phyloP scores from a whole-genome alignment of 2,888 invertebrate genomes.

The Netelia fuscicornis region DNA sequence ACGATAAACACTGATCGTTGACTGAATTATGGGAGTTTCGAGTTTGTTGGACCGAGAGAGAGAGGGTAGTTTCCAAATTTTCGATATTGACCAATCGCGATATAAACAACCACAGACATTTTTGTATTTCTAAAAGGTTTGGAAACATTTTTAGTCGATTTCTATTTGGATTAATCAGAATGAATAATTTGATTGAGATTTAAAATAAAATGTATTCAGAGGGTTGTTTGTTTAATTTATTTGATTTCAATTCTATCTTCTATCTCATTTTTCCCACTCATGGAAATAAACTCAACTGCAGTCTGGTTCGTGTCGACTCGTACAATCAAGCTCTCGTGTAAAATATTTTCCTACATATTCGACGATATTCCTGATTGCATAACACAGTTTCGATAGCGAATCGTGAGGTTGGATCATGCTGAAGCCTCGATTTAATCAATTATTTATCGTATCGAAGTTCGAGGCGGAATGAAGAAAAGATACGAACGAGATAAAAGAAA shows the following conservation, averaged over 20 bases:
- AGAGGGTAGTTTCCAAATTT: too few species aligned
- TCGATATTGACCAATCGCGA: too few species aligned
- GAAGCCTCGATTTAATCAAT: conserved; percentile 1
- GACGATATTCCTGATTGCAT: conserved; percentile 23
- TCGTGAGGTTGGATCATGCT: conserved; percentile 12
- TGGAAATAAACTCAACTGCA: conserved; percentile 12
- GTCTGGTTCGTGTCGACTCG: conserved; percentile 9
- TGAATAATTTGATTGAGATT: too few species aligned
- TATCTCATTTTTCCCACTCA: too few species aligned
- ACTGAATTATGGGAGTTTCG: neutral
- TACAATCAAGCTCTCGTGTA: neutral
- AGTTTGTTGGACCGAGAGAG: neutral
- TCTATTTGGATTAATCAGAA: neutral
- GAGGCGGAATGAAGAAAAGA: conserved; percentile 1
- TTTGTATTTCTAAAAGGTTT: neutral
- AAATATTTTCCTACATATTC: conserved; percentile 7
- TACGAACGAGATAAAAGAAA: neutral
- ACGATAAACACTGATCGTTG: conserved; percentile 8
- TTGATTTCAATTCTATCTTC: too few species aligned
- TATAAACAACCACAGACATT: too few species aligned
- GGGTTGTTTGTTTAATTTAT: too few species aligned
- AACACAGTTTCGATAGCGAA: conserved; percentile 15
- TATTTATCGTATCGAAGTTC: neutral
- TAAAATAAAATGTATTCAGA: too few species aligned
- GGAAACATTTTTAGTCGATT: neutral